Conservation (phyloP, 2,113 vertebrate species). For the Brachyhypopomus gauderio region DNA sequence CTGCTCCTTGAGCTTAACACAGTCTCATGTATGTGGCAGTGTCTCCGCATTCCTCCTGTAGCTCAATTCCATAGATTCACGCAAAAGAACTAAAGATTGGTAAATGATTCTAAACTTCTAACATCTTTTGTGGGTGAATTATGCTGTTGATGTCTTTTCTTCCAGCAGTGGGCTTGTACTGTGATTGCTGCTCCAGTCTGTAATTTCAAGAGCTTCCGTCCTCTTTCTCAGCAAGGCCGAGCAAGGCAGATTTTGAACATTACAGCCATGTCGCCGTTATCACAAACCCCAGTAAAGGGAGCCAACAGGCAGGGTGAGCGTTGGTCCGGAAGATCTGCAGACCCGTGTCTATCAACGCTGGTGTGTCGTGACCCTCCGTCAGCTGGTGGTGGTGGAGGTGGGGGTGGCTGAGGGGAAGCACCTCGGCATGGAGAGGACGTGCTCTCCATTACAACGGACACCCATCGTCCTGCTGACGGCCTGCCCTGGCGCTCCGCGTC, state of each 20-base stretch:
- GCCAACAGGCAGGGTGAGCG: background rate
- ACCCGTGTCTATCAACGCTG: background rate
- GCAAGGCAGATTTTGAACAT: background rate
- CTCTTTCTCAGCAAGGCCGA: background rate
- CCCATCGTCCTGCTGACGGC: slow-evolving; percentile 2
- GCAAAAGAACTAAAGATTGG: background rate
- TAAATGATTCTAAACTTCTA: background rate
- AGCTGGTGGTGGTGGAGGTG: slow-evolving; percentile 22
- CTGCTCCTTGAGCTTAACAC: background rate
- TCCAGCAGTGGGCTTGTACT: no score
- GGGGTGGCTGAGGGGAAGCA: slow-evolving; percentile 33
- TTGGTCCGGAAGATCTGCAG: slow-evolving; percentile 1
- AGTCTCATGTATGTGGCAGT: slow-evolving; percentile 3
- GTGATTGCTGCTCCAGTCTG: background rate
- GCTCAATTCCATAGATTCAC: background rate
- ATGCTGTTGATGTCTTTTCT: no score
- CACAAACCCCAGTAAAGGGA: background rate
- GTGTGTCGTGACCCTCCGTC: background rate
- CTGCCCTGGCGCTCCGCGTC: background rate
- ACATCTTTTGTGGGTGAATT: no score
- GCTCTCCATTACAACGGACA: slow-evolving; percentile 18
- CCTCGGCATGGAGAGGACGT: slow-evolving; percentile 22
- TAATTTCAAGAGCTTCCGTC: no score
- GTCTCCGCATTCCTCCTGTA: slow-evolving; percentile 19
- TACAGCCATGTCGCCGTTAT: background rate